Conservation (phyloP, 2,888 invertebrate species). For the Amphipoea lucens region DNA sequence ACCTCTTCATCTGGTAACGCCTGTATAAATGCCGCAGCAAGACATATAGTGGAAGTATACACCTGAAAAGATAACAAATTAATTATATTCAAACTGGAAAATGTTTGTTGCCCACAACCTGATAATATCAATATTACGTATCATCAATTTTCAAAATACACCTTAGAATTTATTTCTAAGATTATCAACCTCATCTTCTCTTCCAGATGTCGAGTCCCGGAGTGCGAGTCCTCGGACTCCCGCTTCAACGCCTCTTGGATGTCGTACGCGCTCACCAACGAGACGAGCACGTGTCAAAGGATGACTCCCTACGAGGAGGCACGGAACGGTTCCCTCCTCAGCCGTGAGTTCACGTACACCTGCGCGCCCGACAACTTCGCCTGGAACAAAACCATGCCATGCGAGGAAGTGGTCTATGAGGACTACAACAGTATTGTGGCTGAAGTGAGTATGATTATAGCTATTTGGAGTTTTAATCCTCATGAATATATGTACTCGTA, state of each 20-base stretch:
- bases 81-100: neutral
- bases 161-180: neutral
- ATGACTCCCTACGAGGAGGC: slow-evolving; percentile 63
- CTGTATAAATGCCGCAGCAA: neutral
- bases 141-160: neutral
- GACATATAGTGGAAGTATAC: neutral
- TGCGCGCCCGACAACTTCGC: slow-evolving; percentile 85
- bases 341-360: slow-evolving; percentile 54
- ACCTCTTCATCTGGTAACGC: neutral
- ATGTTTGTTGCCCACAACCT: neutral
- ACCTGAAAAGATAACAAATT: neutral
- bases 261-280: slow-evolving; percentile 81
- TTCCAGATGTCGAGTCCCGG: slow-evolving; percentile 82
- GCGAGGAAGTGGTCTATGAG: slow-evolving; percentile 90
- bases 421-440: slow-evolving; percentile 91
- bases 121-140: too few species aligned
- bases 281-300: slow-evolving; percentile 83
- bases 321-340: slow-evolving; percentile 42
- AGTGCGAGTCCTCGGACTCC: slow-evolving; percentile 76
- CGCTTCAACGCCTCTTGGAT: slow-evolving; percentile 86
- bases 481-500: neutral
- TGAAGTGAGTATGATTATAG: slow-evolving; percentile 87
- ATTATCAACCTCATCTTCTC: neutral
- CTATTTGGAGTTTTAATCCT: neutral
- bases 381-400: slow-evolving; percentile 77